Base-by-base conservation (phyloP, 92 coral and sea anemone species). In the Zoanthus gigantus region DNA sequence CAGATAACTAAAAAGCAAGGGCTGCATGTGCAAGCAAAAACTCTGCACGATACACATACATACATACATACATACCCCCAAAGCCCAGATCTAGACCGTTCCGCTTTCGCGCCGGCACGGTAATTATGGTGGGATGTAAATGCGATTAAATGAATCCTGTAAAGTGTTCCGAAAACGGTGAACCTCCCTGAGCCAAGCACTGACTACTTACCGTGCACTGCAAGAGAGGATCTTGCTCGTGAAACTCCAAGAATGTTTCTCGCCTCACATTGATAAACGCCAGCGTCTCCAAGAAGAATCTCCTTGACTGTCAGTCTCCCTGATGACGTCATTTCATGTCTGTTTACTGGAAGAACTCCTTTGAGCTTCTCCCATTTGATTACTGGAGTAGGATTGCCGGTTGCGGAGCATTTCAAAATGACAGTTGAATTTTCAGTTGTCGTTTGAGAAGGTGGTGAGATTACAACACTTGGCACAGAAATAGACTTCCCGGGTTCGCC, bases 231-330 rank as follows among this genome's bases (percentile, higher is more conserved):
- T 0, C 7, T 54, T 4, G 66, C 69, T 77, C 15, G 68, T 30
- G 83, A 29, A 42, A 57, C 69, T 6, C 83, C 83, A 5, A 77
- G 83, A 56, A 77, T 56, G 83, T 77, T 77, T 32, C 69, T 57
- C 30, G 69, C 83, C 37, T 77, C 83, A 77, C 69, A 77, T 66
- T 31, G 83, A 10, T 56, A 77, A 7, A 53, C 47, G 47, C 68
- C 82, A 5, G 46, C 28, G 56, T 65, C 14, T 28, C 50, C 15
- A 30, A n/a, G 6, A 50, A 7, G 9, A 50, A 50, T 7, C 56
- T 50, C 9, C 52, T n/a, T 58, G 67, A 78, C 4, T 37, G 32
- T 78, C 71, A 75, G 29, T 10, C 37, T 17, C 30, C 44, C 79
- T 11, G 61, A 18, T 6, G 63, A 17, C 1, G 54, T 47, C 61